Conservation (phyloP, 2,797 vertebrate species). For the Threskiornis aethiopicus region DNA sequence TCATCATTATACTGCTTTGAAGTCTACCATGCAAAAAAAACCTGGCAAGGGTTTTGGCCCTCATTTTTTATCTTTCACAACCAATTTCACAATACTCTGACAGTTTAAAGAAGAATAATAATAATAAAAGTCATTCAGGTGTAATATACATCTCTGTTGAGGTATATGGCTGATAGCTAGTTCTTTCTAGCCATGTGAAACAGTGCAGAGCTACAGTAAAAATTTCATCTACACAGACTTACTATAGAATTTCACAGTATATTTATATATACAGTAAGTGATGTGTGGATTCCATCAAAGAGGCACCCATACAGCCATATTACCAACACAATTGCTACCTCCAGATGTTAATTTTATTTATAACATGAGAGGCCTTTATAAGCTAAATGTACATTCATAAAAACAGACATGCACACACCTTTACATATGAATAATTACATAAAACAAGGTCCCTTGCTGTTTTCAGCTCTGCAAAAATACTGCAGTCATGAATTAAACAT, state of each 20-base stretch:
- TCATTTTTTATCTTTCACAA: background rate
- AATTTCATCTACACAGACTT: background rate
- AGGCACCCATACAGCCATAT: background rate
- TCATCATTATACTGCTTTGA: background rate
- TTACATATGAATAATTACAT: background rate
- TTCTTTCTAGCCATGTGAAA: background rate
- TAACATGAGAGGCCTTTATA: background rate
- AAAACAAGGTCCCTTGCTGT: conserved; percentile 9
- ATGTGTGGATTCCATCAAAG: background rate
- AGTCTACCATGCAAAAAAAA: background rate
- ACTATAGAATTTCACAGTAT: background rate
- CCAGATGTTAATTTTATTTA: background rate
- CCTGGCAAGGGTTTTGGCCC: background rate
- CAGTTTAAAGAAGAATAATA: background rate
- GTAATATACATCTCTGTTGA: background rate
- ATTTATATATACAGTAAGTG: background rate
- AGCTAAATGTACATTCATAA: background rate
- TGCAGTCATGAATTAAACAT: conserved; percentile 77
- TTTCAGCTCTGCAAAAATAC: conserved; percentile 53
- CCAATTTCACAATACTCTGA: background rate
- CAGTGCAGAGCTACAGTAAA: background rate
- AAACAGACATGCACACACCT: background rate
- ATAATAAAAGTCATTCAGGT: background rate
- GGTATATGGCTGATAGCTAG: background rate
- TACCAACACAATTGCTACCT: background rate